Conservation (phyloP, 1,140 invertebrate genomes). For the Mizuhopecten yessoensis region DNA sequence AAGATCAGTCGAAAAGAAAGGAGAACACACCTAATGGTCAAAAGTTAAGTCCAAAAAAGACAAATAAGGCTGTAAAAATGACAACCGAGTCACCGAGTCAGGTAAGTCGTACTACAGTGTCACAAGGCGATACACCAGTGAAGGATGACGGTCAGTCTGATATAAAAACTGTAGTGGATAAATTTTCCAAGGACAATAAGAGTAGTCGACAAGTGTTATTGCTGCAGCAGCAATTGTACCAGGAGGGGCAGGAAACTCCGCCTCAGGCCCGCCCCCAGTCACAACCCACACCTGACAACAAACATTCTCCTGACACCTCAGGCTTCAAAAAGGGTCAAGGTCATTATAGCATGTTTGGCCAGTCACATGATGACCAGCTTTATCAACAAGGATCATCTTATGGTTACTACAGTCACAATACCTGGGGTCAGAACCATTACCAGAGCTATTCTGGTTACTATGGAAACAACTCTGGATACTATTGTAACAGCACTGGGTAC, state of each 20-base stretch:
- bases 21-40: neutral
- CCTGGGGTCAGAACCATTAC: conserved; percentile 14
- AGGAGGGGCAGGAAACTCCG: conserved; percentile 67
- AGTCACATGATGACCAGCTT: neutral
- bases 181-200: conserved; percentile 66
- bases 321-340: neutral
- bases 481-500: conserved; percentile 47
- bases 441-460: conserved; percentile 31
- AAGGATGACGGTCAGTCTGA: neutral
- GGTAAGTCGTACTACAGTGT: neutral
- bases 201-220: conserved; percentile 72
- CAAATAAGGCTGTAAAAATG: neutral
- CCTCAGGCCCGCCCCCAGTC: conserved; percentile 53
- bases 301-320: neutral
- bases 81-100: neutral
- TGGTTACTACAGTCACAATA: conserved; percentile 27
- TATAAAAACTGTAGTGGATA: conserved; percentile 62
- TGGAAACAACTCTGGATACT: conserved; percentile 42
- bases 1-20: neutral
- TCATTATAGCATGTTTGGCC: conserved; percentile 22
- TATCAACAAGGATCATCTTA: conserved; percentile 21
- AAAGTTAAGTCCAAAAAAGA: neutral
- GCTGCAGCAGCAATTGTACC: conserved; percentile 76
- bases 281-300: conserved; percentile 53
- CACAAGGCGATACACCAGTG: neutral